Base-by-base conservation (phyloP, 92 coral and sea anemone species). In the Galaxea fascicularis region DNA sequence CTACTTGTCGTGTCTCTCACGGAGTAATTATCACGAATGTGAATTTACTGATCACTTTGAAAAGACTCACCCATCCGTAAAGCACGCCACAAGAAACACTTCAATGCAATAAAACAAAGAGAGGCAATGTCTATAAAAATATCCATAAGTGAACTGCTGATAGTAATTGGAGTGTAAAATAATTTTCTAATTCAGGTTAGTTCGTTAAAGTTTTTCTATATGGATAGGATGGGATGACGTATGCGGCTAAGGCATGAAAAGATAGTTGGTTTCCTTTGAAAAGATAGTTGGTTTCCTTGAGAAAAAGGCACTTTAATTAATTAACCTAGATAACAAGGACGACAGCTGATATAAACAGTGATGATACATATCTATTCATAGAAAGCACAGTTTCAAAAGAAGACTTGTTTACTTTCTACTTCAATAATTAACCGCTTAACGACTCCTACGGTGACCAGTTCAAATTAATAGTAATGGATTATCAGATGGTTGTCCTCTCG, bases 1-100 rank as follows among this genome's bases (percentile, higher is more conserved):
- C 49, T 27, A 7, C 20, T 74, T 28, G 15, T 1, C 27, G 14
- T 20, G 6, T 51, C 46, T 53, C 25, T 30, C n/a, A 51, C 26
- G 18, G 16, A 17, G 47, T 45, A 11, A 74, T 51, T 71, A 71
- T n/a, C 76, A 71, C 22, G 10, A 53, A 71, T 22, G 14, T 11
- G 17, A 1, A 35, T 17, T 51, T 17, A 18, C 22, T 17, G 7
- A 6, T 12, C 67, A 41, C 45, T 0, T 30, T 39, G 20, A 75
- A 75, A 75, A 58, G 80, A 35, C 29, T 56, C 80, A 46, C 53
- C 51, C 80, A 57, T 29, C 80, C 68, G 52, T 75, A 21, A 75
- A 75, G 41, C 80, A 75, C 80, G 80, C 67, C 21, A 57, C 3
- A 3, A 28, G 30, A 12, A 30, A 31, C 80, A 75, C 51, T 10